Evolutionary conservation across 1,140 invertebrate species (phyloP).

Genomic region (Leptinotarsa texana): DNA sequence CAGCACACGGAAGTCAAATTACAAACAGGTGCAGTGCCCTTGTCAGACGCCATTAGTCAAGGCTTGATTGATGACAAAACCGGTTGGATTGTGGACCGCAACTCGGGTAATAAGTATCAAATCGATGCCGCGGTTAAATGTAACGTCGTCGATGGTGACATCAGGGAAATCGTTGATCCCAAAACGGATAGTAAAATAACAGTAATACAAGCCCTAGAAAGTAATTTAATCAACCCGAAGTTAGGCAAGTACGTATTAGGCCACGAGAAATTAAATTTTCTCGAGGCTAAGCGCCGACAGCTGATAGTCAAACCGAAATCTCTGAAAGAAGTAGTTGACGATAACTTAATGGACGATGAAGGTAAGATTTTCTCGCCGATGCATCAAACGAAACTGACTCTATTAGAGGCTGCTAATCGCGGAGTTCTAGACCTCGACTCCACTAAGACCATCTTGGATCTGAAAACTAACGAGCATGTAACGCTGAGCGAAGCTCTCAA

Average conservation of each 20-base stretch:
- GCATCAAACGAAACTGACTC: slow-evolving; percentile 72
- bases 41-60: slow-evolving; percentile 81
- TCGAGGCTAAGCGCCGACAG: slow-evolving; percentile 76
- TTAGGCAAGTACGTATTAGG: slow-evolving; percentile 79
- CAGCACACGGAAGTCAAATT: slow-evolving; percentile 73
- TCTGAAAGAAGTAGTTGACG: slow-evolving; percentile 83
- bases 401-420: slow-evolving; percentile 79
- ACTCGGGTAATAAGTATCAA: slow-evolving; percentile 78
- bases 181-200: slow-evolving; percentile 79
- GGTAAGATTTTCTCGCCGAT: slow-evolving; percentile 80
- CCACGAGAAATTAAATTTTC: slow-evolving; percentile 77
- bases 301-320: slow-evolving; percentile 88
- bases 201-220: slow-evolving; percentile 75
- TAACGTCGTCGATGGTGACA: slow-evolving; percentile 73
- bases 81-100: slow-evolving; percentile 80
- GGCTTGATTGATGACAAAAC: slow-evolving; percentile 75
- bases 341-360: slow-evolving; percentile 77
- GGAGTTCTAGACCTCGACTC: slow-evolving; percentile 85
- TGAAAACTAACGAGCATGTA: slow-evolving; percentile 75
- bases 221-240: slow-evolving; percentile 77
- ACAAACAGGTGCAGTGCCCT: slow-evolving; percentile 72
- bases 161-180: slow-evolving; percentile 81
- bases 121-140: slow-evolving; percentile 79
- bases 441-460: slow-evolving; percentile 81
- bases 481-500: slow-evolving; percentile 83